These are phyloP conservation scores for Nesoenas mayeri DNA, from an alignment of 2,113 vertebrate species.

Conservation along the genomic window DNA sequence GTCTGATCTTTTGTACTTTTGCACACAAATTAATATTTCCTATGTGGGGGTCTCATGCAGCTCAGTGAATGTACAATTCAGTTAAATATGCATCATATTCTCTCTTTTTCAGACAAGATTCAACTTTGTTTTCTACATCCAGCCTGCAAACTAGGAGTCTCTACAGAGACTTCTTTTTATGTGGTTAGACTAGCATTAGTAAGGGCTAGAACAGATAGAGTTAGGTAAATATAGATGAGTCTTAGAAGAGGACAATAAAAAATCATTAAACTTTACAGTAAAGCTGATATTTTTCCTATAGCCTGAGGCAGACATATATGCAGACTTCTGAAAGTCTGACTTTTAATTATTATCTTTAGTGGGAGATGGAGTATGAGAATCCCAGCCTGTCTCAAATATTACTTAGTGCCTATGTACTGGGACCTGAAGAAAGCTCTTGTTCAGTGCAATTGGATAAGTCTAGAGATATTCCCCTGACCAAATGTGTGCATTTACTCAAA, in stretches of 20 bases:
- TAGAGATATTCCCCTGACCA: background rate
- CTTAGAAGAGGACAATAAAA: background rate
- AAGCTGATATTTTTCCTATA: background rate
- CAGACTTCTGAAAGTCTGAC: background rate
- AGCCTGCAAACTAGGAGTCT: background rate
- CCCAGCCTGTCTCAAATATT: background rate
- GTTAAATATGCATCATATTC: background rate
- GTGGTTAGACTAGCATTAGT: background rate
- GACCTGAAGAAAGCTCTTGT: background rate
- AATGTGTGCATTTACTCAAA: background rate
- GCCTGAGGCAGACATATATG: background rate
- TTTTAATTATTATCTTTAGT: background rate
- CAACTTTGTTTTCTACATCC: background rate
- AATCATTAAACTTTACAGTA: background rate
- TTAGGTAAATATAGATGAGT: background rate
- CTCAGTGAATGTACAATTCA: background rate
- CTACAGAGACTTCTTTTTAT: background rate
- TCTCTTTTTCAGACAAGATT: background rate
- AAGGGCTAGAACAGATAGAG: background rate
- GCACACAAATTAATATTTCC: background rate
- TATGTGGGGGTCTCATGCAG: background rate
- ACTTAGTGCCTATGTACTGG: background rate
- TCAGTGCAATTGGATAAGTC: background rate
- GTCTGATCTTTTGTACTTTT: conserved; percentile 31
- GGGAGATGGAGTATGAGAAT: background rate